These are phyloP conservation scores for Centroberyx gerrardi DNA, from an alignment of 2,797 vertebrate species.

Conservation along the genomic window DNA sequence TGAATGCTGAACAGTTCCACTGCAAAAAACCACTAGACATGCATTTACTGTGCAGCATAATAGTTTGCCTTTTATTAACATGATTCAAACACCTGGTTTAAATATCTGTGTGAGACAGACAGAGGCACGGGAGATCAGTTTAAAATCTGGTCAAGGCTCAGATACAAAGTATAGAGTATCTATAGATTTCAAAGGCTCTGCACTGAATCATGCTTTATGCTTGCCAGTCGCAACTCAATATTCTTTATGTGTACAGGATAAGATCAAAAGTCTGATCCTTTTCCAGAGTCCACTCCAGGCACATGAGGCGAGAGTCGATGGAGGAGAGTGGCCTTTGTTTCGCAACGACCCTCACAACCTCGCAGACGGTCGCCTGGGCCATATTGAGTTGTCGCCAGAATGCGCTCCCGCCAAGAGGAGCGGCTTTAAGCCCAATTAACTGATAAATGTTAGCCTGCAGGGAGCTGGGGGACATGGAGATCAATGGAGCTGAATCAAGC, in stretches of 20 bases:
- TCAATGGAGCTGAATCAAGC: conserved; percentile 67
- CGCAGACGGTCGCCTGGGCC: conserved; percentile 22
- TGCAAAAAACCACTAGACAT: not conserved
- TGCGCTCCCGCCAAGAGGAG: conserved; percentile 49
- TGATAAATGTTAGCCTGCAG: conserved; percentile 72
- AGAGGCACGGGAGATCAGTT: conserved; percentile 11
- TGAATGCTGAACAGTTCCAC: conserved; percentile 34
- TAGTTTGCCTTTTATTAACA: conserved; percentile 13
- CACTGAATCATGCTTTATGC: not conserved
- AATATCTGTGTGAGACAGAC: conserved; percentile 11
- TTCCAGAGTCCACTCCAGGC: conserved; percentile 8
- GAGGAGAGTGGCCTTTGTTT: conserved; percentile 50
- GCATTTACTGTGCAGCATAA: conserved; percentile 5
- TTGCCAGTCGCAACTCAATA: conserved; percentile 5
- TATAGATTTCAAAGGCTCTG: conserved; percentile 41
- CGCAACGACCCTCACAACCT: not conserved
- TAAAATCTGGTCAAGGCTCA: conserved; percentile 8
- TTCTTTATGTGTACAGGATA: conserved; percentile 14
- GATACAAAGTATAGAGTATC: conserved; percentile 14
- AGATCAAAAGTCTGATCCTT: conserved; percentile 21
- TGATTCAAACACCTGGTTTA: not conserved
- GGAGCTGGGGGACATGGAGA: conserved; percentile 64
- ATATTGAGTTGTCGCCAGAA: conserved; percentile 62
- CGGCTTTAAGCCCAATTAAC: conserved; percentile 77
- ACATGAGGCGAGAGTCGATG: conserved; percentile 36